These are phyloP conservation scores for Bradysia coprophila DNA, from an alignment of 1,140 invertebrate species.

Conservation along the genomic window DNA sequence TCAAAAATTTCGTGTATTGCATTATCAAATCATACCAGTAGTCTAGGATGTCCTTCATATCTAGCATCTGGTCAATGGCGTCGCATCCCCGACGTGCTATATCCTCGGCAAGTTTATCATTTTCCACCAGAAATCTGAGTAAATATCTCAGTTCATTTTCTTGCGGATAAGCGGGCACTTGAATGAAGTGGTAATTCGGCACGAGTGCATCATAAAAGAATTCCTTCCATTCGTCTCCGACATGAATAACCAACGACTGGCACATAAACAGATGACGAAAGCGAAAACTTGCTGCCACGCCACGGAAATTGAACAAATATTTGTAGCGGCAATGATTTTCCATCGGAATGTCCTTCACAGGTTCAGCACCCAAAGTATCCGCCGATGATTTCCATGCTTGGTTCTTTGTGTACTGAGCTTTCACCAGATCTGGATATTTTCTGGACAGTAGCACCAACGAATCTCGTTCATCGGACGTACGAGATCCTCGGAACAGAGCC, in stretches of 20 bases:
- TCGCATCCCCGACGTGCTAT: conserved; percentile 69
- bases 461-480: conserved; percentile 82
- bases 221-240: conserved; percentile 87
- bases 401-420: conserved; percentile 94
- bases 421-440: conserved; percentile 54
- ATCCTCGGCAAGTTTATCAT: conserved; percentile 54
- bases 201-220: conserved; percentile 86
- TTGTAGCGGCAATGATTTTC: conserved; percentile 88
- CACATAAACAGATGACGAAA: conserved; percentile 93
- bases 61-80: conserved; percentile 71
- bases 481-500: conserved; percentile 85
- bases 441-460: conserved; percentile 73
- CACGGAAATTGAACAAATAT: conserved; percentile 91
- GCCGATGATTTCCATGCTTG: conserved; percentile 91
- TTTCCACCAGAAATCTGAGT: conserved; percentile 54
- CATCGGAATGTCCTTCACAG: conserved; percentile 73
- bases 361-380: conserved; percentile 67
- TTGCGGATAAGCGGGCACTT: conserved; percentile 50
- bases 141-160: conserved; percentile 47
- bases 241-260: conserved; percentile 87
- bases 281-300: conserved; percentile 93
- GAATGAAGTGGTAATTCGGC: conserved; percentile 94
- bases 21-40: conserved; percentile 75
- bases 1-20: conserved; percentile 58
- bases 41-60: conserved; percentile 62